These are phyloP conservation scores for Falco columbarius DNA, from an alignment of 2,797 vertebrate species.

Conservation along the genomic window DNA sequence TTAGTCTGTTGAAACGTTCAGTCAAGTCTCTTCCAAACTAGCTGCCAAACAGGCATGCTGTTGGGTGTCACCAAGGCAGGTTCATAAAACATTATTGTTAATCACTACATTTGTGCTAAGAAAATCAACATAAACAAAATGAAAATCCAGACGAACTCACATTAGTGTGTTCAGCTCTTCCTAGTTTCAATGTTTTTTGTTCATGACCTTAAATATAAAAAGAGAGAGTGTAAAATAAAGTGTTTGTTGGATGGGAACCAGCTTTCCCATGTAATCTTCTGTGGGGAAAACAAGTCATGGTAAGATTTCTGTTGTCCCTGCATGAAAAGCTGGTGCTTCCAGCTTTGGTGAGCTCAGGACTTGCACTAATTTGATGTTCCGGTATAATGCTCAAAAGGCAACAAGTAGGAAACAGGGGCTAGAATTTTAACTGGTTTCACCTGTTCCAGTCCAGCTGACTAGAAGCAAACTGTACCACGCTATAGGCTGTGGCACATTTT, in stretches of 20 bases:
- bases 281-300: neutral
- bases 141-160: neutral
- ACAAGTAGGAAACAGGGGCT: neutral
- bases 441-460: neutral
- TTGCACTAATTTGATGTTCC: neutral
- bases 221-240: neutral
- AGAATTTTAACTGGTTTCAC: neutral
- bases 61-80: neutral
- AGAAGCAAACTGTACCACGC: neutral
- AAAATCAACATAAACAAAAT: neutral
- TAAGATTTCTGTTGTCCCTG: neutral
- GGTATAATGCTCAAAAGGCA: neutral
- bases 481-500: neutral
- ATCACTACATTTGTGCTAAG: neutral
- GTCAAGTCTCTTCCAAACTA: neutral
- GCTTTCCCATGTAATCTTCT: neutral
- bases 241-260: neutral
- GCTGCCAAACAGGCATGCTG: neutral
- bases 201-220: neutral
- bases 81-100: neutral
- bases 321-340: neutral
- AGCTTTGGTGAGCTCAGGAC: neutral
- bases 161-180: neutral
- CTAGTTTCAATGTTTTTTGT: neutral
- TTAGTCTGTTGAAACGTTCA: neutral